Base-by-base conservation (phyloP, 2,888 invertebrate species). In the Pristionchus maxplancki region DNA sequence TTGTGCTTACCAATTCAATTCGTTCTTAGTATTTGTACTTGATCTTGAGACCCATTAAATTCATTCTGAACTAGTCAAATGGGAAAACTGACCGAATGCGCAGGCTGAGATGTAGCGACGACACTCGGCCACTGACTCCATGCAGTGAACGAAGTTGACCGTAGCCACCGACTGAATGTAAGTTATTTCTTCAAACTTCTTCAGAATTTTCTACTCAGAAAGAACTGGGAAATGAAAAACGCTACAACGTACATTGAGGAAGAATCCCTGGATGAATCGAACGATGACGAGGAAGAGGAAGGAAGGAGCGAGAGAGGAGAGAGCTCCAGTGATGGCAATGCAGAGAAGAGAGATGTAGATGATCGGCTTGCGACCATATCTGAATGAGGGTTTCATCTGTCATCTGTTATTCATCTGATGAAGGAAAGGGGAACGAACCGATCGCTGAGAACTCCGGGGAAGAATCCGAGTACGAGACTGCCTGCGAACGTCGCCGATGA, bases 61-160 rank as follows among this genome's bases (percentile, higher is more conserved):
- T n/a, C n/a, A n/a, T n/a, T n/a, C n/a, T n/a, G n/a, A n/a, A n/a
- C n/a, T n/a, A n/a, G n/a, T n/a, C n/a, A n/a, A n/a, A n/a, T n/a
- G n/a, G n/a, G n/a, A n/a, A n/a, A 34, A 34, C 71, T 28, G 11
- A 87, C 86, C 86, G 71, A 87, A 87, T 17, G 37, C 28, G 50
- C 86, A 87, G 0, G 86, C 67, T 24, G 86, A 9, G 37, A 71
- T n/a, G 71, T 58, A 87, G 0, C 71, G 48, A 34, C 48, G 50
- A 34, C 64, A 44, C 58, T 85, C 85, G 31, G 44, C 86, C 11
- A 87, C 71, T 34, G 86, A 87, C 37, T 87, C 86, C 71, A 71
- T 71, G 71, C 86, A 67, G 37, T 87, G 86, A 4, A 87, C 86
- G 86, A 71, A 87, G 71, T 87, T 87, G 34, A 87, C 86, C 24